Evolutionary conservation across 2,113 vertebrate genomes (phyloP).

Genomic region (Crocuta crocuta): DNA sequence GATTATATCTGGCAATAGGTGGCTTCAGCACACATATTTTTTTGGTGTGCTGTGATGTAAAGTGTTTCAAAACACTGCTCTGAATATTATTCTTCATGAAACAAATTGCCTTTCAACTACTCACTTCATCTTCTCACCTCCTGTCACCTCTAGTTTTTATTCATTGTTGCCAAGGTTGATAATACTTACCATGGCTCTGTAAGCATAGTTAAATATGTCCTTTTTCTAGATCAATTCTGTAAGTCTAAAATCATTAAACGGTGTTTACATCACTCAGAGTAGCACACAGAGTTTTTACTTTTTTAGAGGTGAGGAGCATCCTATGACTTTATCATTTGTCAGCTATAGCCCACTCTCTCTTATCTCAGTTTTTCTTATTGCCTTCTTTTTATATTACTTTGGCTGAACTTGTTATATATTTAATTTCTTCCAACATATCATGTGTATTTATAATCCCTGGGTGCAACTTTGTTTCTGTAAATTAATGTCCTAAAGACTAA

Average conservation of each 20-base stretch:
- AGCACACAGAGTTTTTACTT: neutral
- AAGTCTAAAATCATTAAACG: neutral
- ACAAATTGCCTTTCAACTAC: neutral
- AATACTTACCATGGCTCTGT: neutral
- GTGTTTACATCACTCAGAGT: neutral
- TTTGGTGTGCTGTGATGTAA: neutral
- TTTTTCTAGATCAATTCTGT: neutral
- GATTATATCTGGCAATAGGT: neutral
- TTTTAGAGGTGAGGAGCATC: neutral
- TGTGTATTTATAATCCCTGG: neutral
- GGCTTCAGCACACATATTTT: neutral
- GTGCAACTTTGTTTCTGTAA: neutral
- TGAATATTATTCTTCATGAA: neutral
- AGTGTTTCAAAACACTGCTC: neutral
- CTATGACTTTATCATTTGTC: neutral
- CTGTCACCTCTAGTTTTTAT: neutral
- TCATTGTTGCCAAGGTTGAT: neutral
- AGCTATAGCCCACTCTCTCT: neutral
- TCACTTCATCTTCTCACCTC: neutral
- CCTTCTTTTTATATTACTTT: neutral
- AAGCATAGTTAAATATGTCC: neutral
- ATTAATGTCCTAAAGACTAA: neutral
- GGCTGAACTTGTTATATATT: neutral
- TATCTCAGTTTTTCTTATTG: neutral
- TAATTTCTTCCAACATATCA: neutral